Evolutionary conservation across 2,888 invertebrate species (phyloP), one percentile per base, ranked within the genome.

Genomic region (Pinctada fucata): DNA sequence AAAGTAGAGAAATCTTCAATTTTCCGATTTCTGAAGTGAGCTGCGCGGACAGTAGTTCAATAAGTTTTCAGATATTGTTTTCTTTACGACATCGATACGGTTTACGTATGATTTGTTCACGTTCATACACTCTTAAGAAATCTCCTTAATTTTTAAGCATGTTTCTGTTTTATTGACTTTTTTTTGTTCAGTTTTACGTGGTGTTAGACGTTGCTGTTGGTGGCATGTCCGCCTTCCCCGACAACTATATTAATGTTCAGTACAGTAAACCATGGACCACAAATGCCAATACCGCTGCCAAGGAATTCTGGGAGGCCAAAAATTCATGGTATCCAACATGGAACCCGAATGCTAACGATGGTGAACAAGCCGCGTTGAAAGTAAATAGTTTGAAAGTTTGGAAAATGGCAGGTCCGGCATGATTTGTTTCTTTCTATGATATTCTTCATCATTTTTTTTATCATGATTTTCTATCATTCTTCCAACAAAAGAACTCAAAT

Each of bases 191-290:
- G 95, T 95, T 96, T 93, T 96, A 95, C 91, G 92, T 97, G 49
- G 94, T 95, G 0, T 88, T 97, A 71, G 97, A 96, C 0, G 93
- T 97, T 8, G 95, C 96, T 58, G 95, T 96, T 70, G 97, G 96
- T 0, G 97, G 97, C 2, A 94, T 95, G 0, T 95, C 95, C n/a
- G 95, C 93, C 88, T 97, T 96, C 89, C 94, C 95, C 0, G 95
- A 96, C 86, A 78, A 49, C 16, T 80, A 76, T 75, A 75, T 73
- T 5, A 87, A 84, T 76, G 92, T 90, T 91, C 94, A 49, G 82
- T 90, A 1, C 83, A 79, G 89, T 0, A 97, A 97, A 90, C 97
- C 97, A 0, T 97, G 97, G 97, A 92, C 80, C 51, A 96, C 96
- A 90, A 89, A 90, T 2, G 94, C 94, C 49, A 94, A 95, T 0